Evolutionary conservation across 2,888 invertebrate species (phyloP).

Genomic region (Galerucella calmariensis): DNA sequence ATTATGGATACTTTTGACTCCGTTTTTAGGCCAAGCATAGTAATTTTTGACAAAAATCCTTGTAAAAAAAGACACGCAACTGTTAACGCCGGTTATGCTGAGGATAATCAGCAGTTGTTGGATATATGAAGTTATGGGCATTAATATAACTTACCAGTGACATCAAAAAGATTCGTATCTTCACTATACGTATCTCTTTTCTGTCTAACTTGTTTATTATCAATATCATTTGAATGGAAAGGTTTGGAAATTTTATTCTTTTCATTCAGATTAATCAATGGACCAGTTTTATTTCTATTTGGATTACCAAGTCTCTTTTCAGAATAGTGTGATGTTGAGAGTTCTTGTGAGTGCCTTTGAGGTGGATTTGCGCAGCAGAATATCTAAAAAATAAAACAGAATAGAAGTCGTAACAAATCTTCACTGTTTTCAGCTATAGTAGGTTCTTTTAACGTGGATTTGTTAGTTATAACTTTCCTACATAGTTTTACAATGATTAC

Average conservation of each 20-base stretch:
- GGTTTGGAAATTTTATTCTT: constrained; percentile 60
- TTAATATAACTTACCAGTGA: constrained; percentile 46
- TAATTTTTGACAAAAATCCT: no score
- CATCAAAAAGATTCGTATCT: constrained; percentile 54
- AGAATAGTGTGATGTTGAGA: constrained; percentile 43
- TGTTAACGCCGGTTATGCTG: no score
- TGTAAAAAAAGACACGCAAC: no score
- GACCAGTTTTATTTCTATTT: constrained; percentile 55
- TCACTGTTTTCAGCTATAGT: not conserved
- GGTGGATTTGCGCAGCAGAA: constrained; percentile 58
- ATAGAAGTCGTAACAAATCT: no score
- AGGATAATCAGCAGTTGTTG: no score
- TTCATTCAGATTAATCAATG: constrained; percentile 48
- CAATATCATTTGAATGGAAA: constrained; percentile 63
- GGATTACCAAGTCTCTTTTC: constrained; percentile 53
- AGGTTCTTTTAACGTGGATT: no score
- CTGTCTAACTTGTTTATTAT: constrained; percentile 59
- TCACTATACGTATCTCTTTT: constrained; percentile 58
- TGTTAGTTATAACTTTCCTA: not conserved
- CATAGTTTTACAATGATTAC: constrained; percentile 41
- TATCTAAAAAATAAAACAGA: constrained; percentile 52
- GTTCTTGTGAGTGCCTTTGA: constrained; percentile 41
- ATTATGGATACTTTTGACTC: no score
- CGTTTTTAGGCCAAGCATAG: no score
- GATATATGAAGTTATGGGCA: no score